Conservation (phyloP, 2,797 vertebrate species). For the Girardinus metallicus region DNA sequence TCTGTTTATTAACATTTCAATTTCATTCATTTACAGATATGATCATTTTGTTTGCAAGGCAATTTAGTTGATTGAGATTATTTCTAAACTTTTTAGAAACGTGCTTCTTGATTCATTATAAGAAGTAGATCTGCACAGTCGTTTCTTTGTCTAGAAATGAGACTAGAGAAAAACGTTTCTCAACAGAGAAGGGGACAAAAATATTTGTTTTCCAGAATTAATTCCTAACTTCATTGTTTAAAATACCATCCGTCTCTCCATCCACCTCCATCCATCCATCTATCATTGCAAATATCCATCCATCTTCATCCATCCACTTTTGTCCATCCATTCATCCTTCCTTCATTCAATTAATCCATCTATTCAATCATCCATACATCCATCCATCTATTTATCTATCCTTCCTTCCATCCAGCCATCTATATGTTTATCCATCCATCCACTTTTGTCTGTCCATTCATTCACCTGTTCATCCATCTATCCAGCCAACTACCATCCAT, state of each 20-base stretch:
- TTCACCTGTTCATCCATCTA: too few relatives aligned
- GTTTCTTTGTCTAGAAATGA: not conserved
- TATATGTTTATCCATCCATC: not conserved
- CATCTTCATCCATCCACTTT: not conserved
- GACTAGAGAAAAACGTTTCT: not conserved
- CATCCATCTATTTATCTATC: not conserved
- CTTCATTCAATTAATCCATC: too few relatives aligned
- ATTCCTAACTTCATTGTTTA: not conserved
- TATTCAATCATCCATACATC: not conserved
- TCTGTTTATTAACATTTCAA: not conserved
- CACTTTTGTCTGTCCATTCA: not conserved
- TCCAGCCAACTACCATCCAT: not conserved
- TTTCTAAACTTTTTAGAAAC: not conserved
- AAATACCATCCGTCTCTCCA: not conserved
- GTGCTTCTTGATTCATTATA: not conserved
- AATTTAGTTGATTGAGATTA: not conserved
- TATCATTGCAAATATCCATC: not conserved
- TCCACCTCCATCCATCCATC: not conserved
- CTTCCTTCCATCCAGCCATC: not conserved
- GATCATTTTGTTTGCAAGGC: not conserved
- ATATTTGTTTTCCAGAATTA: not conserved
- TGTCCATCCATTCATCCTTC: not conserved
- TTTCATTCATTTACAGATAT: not conserved
- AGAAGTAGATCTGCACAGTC: not conserved
- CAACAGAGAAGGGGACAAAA: not conserved